Percentiles rank a stretch among this genome's conserved stretches.
phyloP scores from a whole-genome alignment of 2,888 invertebrate species.

The Ypsolopha scabrella region DNA sequence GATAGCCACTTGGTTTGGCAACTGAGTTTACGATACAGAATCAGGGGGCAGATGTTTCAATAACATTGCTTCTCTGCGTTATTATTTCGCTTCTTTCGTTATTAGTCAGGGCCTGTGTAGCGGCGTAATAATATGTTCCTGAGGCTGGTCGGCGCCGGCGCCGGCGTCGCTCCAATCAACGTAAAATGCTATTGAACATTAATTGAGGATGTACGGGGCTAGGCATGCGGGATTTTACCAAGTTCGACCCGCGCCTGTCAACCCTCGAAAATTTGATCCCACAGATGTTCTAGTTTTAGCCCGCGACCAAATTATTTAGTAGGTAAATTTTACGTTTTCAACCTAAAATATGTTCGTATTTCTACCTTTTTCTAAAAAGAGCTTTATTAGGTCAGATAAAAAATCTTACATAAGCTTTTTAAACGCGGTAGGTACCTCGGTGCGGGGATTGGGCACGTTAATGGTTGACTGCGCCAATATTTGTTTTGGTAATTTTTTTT shows the following conservation, averaged over 20 bases:
- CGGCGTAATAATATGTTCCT: slow-evolving; percentile 10
- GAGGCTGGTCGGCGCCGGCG: slow-evolving; percentile 8
- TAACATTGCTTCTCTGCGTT: neutral
- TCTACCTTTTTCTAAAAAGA: neutral
- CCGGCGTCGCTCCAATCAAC: slow-evolving; percentile 21
- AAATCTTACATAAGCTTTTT: no score
- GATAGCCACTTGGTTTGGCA: no score
- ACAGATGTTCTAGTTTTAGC: no score
- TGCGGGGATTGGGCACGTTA: no score
- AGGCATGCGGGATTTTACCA: neutral
- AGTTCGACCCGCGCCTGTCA: neutral
- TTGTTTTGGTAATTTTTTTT: no score
- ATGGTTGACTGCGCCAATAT: no score
- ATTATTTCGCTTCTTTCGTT: slow-evolving; percentile 1
- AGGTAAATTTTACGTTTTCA: no score
- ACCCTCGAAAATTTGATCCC: neutral
- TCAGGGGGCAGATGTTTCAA: slow-evolving; percentile 2
- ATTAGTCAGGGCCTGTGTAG: neutral
- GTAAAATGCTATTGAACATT: slow-evolving; percentile 29
- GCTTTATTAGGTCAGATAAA: no score
- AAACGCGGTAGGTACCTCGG: no score
- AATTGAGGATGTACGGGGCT: slow-evolving; percentile 30
- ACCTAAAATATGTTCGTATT: neutral
- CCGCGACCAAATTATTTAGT: neutral
- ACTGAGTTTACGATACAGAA: no score